Conservation (phyloP, 2,113 vertebrate species). For the Podilymbus podiceps region DNA sequence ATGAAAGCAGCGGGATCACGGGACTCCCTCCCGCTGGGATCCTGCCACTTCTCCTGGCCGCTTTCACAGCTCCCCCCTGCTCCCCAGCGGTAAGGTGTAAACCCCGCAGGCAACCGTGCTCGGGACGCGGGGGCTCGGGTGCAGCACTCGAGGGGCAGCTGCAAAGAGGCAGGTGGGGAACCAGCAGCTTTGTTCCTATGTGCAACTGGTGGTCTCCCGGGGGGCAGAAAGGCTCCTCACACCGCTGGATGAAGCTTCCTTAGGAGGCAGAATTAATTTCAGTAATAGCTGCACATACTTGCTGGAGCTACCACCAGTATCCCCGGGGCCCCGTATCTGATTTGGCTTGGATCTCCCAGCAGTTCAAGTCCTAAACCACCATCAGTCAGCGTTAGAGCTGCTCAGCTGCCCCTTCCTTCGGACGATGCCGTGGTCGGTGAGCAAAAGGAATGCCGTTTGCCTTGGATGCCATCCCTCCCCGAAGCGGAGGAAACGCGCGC, state of each 20-base stretch:
- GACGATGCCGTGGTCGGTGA: not conserved
- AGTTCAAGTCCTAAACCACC: not conserved
- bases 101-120: rapidly evolving
- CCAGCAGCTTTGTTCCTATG: not conserved
- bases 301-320: not conserved
- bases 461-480: not conserved
- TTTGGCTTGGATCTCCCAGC: not conserved
- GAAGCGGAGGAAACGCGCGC: not conserved
- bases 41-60: not conserved
- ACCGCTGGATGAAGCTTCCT: not conserved
- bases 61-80: not conserved
- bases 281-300: not conserved
- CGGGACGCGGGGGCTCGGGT: not conserved
- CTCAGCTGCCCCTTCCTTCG: not conserved
- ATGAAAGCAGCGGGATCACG: not conserved
- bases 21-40: not conserved
- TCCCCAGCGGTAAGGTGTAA: not conserved
- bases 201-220: not conserved
- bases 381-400: not conserved
- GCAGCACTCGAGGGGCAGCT: not conserved
- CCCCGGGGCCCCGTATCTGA: rapidly evolving
- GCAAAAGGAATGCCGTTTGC: not conserved
- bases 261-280: not conserved
- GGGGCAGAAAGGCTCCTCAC: not conserved
- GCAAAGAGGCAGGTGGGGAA: not conserved